phyloP scores from a whole-genome alignment of 2,113 vertebrate species.

The Ahaetulla prasina region DNA sequence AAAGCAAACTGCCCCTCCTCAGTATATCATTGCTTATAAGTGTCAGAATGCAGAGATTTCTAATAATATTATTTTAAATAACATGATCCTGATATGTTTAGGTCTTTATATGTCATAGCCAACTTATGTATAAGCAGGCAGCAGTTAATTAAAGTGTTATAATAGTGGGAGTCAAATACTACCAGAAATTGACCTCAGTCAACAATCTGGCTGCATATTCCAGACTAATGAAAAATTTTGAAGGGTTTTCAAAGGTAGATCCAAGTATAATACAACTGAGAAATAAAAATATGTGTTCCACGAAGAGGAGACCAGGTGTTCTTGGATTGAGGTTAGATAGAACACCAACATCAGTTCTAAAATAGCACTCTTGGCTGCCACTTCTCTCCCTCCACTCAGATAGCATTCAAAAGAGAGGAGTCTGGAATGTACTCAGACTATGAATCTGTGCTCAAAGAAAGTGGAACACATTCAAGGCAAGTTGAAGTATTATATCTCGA shows the following conservation, averaged over 20 bases:
- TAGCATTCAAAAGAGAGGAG: neutral
- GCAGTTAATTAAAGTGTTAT: neutral
- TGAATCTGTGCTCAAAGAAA: neutral
- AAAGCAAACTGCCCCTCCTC: neutral
- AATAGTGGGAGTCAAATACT: neutral
- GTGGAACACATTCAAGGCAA: neutral
- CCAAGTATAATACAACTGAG: neutral
- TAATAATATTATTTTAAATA: neutral
- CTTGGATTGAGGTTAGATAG: neutral
- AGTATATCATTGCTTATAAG: neutral
- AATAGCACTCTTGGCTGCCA: neutral
- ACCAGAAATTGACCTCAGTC: neutral
- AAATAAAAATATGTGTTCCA: neutral
- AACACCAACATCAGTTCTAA: neutral
- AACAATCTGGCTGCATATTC: neutral
- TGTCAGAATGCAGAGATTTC: neutral
- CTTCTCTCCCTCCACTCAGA: neutral
- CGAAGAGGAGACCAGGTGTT: neutral
- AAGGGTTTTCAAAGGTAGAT: neutral
- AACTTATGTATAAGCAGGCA: neutral
- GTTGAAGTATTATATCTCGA: neutral
- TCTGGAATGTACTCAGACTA: neutral
- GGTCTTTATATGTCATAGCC: neutral
- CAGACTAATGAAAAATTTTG: neutral
- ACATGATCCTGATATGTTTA: neutral